Base-by-base conservation (phyloP, 2,888 invertebrate species). In the Morpho deidamia region DNA sequence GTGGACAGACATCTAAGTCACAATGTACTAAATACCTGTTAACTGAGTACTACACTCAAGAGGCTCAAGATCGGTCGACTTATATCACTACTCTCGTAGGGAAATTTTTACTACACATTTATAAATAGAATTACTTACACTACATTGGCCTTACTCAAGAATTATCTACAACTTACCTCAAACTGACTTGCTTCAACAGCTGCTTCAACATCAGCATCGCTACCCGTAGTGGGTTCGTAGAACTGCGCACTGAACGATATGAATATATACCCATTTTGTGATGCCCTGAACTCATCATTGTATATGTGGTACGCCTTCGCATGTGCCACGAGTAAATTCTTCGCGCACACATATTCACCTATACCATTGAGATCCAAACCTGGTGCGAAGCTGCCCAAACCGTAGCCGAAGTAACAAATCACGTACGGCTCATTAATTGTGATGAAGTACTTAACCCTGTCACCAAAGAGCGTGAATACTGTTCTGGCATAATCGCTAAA, bases 361-460 rank as follows among this genome's bases (percentile, higher is more conserved):
- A 89, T 71, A 0, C 90, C 90, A 0, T 88, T 81, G 32, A 67
- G 67, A 0, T 43, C 4, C 0, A 67, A 0, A 0, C 55, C 64
- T 66, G 84, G 69, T 0, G 91, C 89, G 60, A 86, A 64, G n/a
- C 69, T 67, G 2, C 76, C 81, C 0, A 74, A 70, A 11, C 80
- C 83, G 59, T 90, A 91, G 0, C 78, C 76, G 0, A 53, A 46
- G 8, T 78, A 73, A 57, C 90, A 89, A 7, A 83, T 61, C 4
- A 78, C 57, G 34, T 72, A 70, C 0, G 94, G 94, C 65, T 95
- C 95, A 70, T 95, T 95, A 52, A 95, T 88, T 0, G 95, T 95
- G 0, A 93, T 87, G 94, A 94, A 95, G 42, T 84, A 74, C 70
- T 89, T 91, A 2, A 94, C 92, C 32, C 92, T 87, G 64, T 91